Percentiles rank a stretch among this genome's conserved stretches.
Conservation (phyloP, 2,797 vertebrate species). For the Kryptolebias ocellatus region DNA sequence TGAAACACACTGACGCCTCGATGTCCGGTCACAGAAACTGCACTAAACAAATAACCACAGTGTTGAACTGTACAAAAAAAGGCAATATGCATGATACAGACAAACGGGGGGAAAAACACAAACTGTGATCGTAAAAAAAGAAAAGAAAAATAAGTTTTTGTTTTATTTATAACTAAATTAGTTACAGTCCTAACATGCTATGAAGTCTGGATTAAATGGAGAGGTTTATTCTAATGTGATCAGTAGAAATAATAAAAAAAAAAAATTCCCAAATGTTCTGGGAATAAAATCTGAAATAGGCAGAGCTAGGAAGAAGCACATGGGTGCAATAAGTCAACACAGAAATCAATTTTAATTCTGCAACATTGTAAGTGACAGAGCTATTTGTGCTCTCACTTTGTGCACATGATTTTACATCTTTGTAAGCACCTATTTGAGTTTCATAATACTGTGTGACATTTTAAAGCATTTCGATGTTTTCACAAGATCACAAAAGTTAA, state of each 20-base stretch:
- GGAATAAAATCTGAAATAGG: slow-evolving; percentile 56
- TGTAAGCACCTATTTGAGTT: background rate
- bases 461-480: background rate
- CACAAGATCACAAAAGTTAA: too few species aligned
- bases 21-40: background rate
- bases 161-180: slow-evolving; percentile 54
- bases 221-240: slow-evolving; percentile 59
- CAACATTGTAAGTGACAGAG: slow-evolving; percentile 15
- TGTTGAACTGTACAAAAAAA: slow-evolving; percentile 11
- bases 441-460: background rate
- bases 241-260: slow-evolving; percentile 47
- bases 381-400: slow-evolving; percentile 10
- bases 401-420: background rate
- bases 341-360: slow-evolving; percentile 46
- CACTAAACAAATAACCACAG: slow-evolving; percentile 3
- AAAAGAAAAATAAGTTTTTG: slow-evolving; percentile 41
- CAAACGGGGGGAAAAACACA: slow-evolving; percentile 9
- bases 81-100: background rate
- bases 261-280: slow-evolving; percentile 46
- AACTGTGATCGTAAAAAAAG: slow-evolving; percentile 31
- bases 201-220: slow-evolving; percentile 57
- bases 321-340: slow-evolving; percentile 47
- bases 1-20: background rate
- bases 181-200: slow-evolving; percentile 41
- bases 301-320: slow-evolving; percentile 49